phyloP scores from a whole-genome alignment of 2,888 invertebrate species.

The Itoplectis maculator region DNA sequence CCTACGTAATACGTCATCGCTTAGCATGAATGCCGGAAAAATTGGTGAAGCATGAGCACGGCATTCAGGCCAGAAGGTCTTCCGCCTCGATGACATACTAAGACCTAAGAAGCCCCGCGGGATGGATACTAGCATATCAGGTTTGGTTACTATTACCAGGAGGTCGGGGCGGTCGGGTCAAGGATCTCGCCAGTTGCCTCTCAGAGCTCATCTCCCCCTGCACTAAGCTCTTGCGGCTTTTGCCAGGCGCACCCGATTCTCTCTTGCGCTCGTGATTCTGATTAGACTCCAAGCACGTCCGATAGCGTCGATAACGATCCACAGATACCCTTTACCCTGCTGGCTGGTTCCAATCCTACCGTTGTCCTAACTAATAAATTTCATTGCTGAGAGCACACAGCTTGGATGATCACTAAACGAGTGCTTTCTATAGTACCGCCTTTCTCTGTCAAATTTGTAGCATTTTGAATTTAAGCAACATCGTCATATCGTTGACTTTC shows the following conservation, averaged over 20 bases:
- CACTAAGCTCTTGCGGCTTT: constrained; percentile 17
- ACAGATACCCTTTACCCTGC: not conserved
- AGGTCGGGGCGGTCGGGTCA: constrained; percentile 50
- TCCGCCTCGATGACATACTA: constrained; percentile 40
- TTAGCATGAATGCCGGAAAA: not conserved
- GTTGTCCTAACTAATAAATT: constrained; percentile 53
- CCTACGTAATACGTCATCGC: not conserved
- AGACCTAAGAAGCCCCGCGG: constrained; percentile 49
- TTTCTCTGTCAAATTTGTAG: not conserved
- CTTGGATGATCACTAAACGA: not conserved
- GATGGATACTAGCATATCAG: constrained; percentile 47
- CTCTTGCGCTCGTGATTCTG: constrained; percentile 63
- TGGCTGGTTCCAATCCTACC: constrained; percentile 23
- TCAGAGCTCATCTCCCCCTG: constrained; percentile 38
- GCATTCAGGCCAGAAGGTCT: constrained; percentile 6
- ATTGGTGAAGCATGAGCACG: not conserved
- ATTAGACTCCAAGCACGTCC: constrained; percentile 61
- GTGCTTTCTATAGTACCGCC: not conserved
- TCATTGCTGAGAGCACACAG: constrained; percentile 26
- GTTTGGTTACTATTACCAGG: constrained; percentile 32
- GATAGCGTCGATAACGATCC: constrained; percentile 59
- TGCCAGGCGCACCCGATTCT: constrained; percentile 23
- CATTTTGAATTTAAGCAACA: not conserved
- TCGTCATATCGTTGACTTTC: too few species aligned
- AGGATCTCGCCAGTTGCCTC: constrained; percentile 49